Evolutionary conservation across 2,113 vertebrate genomes (phyloP).

Genomic region (Lota lota): DNA sequence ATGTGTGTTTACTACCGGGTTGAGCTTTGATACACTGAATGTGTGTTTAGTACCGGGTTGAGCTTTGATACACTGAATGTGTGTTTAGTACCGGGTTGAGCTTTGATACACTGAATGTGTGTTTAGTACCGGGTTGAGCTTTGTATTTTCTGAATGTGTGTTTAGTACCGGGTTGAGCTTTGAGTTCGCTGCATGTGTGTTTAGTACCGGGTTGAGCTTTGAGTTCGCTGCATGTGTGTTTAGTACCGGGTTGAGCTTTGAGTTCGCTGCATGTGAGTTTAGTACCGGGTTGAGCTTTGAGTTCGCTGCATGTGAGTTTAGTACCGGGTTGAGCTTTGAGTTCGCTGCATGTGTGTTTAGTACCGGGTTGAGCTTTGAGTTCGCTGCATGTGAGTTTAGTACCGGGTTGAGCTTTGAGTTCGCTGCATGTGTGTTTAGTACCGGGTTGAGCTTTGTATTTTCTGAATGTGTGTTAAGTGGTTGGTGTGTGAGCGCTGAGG

Average conservation of each 20-base stretch:
- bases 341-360: constrained; percentile 45
- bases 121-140: constrained; percentile 36
- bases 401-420: too few relatives aligned
- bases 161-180: too few relatives aligned
- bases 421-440: constrained; percentile 33
- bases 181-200: constrained; percentile 17
- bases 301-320: too few relatives aligned
- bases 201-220: constrained; percentile 26
- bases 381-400: constrained; percentile 12
- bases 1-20: neutral
- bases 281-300: constrained; percentile 20
- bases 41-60: constrained; percentile 31
- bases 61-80: neutral
- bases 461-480: constrained; percentile 39
- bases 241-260: constrained; percentile 34
- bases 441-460: constrained; percentile 48
- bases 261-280: constrained; percentile 50
- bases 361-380: constrained; percentile 48
- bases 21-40: constrained; percentile 52
- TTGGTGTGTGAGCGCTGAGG: constrained; percentile 11
- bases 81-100: constrained; percentile 8
- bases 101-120: constrained; percentile 29
- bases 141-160: constrained; percentile 41
- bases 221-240: neutral
- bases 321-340: constrained; percentile 43